Conservation (phyloP, 1,140 invertebrate genomes). For the Himalopsyche phryganea region DNA sequence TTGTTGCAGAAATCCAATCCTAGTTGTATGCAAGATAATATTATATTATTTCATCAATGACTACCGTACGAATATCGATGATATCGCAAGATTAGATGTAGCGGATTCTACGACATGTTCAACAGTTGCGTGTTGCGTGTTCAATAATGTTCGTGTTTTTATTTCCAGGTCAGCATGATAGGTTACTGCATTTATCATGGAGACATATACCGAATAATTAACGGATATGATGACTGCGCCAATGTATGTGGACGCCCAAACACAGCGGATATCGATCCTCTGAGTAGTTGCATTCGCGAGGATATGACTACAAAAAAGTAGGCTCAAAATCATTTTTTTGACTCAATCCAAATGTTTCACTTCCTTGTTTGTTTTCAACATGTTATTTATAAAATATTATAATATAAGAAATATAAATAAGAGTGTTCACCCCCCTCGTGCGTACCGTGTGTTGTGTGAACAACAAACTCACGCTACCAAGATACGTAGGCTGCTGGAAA, state of each 20-base stretch:
- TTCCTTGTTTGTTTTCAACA: neutral
- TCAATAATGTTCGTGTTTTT: neutral
- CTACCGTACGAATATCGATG: too few relatives aligned
- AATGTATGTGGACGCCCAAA: slow-evolving; percentile 61
- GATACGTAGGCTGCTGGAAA: too few relatives aligned
- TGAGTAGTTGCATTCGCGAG: slow-evolving; percentile 46
- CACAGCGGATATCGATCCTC: slow-evolving; percentile 36
- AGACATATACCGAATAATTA: slow-evolving; percentile 58
- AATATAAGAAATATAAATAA: too few relatives aligned
- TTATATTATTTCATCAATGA: too few relatives aligned
- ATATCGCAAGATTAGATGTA: too few relatives aligned
- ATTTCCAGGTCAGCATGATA: slow-evolving; percentile 51
- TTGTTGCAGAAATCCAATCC: too few relatives aligned
- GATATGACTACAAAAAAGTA: slow-evolving; percentile 51
- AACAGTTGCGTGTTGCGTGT: neutral
- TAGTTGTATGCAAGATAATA: too few relatives aligned
- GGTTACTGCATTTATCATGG: slow-evolving; percentile 53
- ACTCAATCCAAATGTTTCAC: neutral
- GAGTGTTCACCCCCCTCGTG: too few relatives aligned
- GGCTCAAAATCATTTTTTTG: slow-evolving; percentile 22
- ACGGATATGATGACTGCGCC: slow-evolving; percentile 66
- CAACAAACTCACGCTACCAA: too few relatives aligned
- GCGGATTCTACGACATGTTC: neutral
- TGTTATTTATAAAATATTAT: neutral
- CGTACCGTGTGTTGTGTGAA: too few relatives aligned